Evolutionary conservation across 2,888 invertebrate species (phyloP), one percentile per base, ranked within the genome.

Genomic region (Dexiosoma caninum): DNA sequence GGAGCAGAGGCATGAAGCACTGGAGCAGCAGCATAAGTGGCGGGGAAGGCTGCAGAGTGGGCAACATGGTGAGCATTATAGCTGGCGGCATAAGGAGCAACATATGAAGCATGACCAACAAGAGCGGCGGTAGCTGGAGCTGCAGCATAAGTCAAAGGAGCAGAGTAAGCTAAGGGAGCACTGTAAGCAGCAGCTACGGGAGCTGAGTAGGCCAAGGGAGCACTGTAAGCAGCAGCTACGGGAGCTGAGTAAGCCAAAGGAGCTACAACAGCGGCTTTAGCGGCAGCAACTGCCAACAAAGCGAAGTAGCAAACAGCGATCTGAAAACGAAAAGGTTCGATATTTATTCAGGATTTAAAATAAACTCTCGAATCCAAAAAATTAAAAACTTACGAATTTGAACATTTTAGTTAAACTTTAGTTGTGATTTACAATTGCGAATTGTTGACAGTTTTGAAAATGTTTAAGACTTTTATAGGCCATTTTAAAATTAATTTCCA

Each of bases 81-180:
- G 82, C 85, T 87, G 84, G 85, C 84, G 76, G 87, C 87, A 60
- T 87, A 87, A 2, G 87, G 87, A 16, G 87, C 88, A 30, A 87
- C 86, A 55, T 88, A 88, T 21, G 88, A 85, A 9, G 87, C 86
- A 72, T 85, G 86, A 27, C 86, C 88, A 9, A 87, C 87, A 40
- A 87, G 84, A 51, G 88, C 86, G 66, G 85, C 84, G 46, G 51
- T 44, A 30, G 74, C 62, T 2, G 76, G 23, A 46, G 74, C 69
- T 19, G 81, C 60, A 51, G 70, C 42, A 55, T 82, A 78, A 44
- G 81, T 75, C 44, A 82, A 49, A 19, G 82, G 83, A 7, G 72
- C 30, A 27, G 85, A 30, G 86, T 84, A 55, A 85, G 74, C 59
- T 64, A 86, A 30, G n/a, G 60, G 62, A 55, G 75, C 49, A 49